Base-by-base conservation (phyloP, 2,888 invertebrate species). In the Euplagia quadripunctaria region DNA sequence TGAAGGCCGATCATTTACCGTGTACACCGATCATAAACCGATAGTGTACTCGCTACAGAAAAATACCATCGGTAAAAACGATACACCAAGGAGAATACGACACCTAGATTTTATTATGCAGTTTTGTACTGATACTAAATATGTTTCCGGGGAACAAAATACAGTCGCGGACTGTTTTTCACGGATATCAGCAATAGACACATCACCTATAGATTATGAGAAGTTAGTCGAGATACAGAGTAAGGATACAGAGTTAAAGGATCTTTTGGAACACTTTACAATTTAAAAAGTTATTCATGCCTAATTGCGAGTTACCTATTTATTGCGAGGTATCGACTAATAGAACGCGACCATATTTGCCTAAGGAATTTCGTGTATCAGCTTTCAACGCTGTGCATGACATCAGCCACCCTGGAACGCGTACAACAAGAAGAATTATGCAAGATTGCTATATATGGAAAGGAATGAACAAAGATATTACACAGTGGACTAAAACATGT, bases 1-100 rank as follows among this genome's bases (percentile, higher is more conserved):
- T 9, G 64, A 64, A 55, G 70, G 65, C 12, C 12, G 65, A 42
- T 8, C 42, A 8, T 14, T 71, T 4, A 71, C 55, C 11, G 41
- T 71, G 6, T 71, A 43, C 20, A 71, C 70, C 14, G 70, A 71
- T 20, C 64, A 71, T 20, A 71, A 65, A 41, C 65, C 70, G 0
- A n/a, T 71, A n/a, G 42, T 55, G 20, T 43, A 65, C 17, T 43
- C 70, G 7, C 43, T 65, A 14, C 2, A 5, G 16, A 71, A 64
- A 20, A 16, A 41, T 8, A 46, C 31, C 0, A 17, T 16, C 42
- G 20, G n/a, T 11, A 42, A 64, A 6, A 70, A 64, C 5, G 64
- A 70, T 2, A 42, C 20, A 41, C 70, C 70, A 14, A 41, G 64
- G 8, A 16, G 70, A 14, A 20, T 70, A 17, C 41, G 64, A 14